Evolutionary conservation across 2,888 invertebrate genomes (phyloP), one percentile per base, ranked within the genome.

Genomic region (Volucella inanis): DNA sequence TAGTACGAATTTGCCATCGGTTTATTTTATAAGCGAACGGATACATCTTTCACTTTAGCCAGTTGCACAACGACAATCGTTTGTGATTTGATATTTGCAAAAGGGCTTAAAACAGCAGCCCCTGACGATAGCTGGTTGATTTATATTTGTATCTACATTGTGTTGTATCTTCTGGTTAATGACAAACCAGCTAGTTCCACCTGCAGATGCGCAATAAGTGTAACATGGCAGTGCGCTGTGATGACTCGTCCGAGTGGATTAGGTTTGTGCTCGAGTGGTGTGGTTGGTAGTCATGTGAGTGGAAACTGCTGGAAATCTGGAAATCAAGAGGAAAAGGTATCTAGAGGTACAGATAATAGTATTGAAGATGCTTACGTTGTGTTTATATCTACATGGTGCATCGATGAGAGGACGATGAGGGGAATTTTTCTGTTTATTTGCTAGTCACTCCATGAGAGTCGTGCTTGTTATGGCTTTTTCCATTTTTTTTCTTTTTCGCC

Each of bases 151-250:
- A 57, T 57, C 57, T 50, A 15, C 18, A 11, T 54, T n/a, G 11
- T 22, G 14, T 39, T 6, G 49, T 22, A 10, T 54, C 38, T 59
- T 61, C 39, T 68, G 64, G 31, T 14, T 65, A 31, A 61, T 65
- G 71, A 54, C 41, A 54, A 62, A 64, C 50, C 61, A 22, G 71
- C 41, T 54, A 22, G 70, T 70, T 75, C 57, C 70, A 84, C 80
- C 84, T 84, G 84, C 75, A 80, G 80, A 84, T 80, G 84, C 84
- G 65, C 75, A 70, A 59, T 75, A 55, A 71, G 47, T 79, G 64
- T 65, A 68, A 70, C 49, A 65, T 15, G 31, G 62, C 22, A 11
- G 41, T 11, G 11, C 38, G 43, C 43, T n/a, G 31, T 22, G 70
- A 72, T 75, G 80, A 78, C 79, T 67, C 61, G 14, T 3, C 31